Evolutionary conservation across 1,140 invertebrate species (phyloP), one percentile per base, ranked within the genome.

Genomic region (Pentalonia nigronervosa): DNA sequence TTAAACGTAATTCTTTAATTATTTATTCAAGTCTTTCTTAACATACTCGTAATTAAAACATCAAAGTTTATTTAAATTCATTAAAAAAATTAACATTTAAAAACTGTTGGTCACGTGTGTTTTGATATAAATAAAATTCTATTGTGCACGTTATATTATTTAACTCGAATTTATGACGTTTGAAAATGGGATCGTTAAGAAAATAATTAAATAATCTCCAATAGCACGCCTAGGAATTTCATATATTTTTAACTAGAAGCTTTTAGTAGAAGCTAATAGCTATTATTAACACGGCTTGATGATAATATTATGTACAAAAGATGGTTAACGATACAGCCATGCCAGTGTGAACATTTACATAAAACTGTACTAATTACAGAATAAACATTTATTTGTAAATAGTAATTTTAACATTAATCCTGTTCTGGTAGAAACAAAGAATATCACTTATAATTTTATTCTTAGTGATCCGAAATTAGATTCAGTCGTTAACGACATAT

Each of bases 221-320:
- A 67, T 76, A 76, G 60, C 60, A 17, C 60, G n/a, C 60, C 60
- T 76, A n/a, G 60, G 60, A 76, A 76, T 76, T 76, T 76, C 30
- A n/a, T 76, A 76, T 76, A 76, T 76, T 76, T 76, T n/a, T 6
- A 76, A 76, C n/a, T n/a, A n/a, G 60, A 76, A 76, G 60, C 60
- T 76, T 34, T 76, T 14, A 67, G 11, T 25, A 25, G 23, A 8
- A 9, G 23, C 7, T 60, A 67, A 67, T 30, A 30, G 25, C 25
- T 67, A 30, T 67, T 67, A 67, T 67, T 21, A 53, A 53, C 60
- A 67, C 11, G 25, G 25, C 30, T 67, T 67, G 60, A 67, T 67
- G 25, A 14, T 30, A 67, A 67, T 14, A n/a, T 67, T 76, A 34
- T n/a, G n/a, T 76, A 17, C 4, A n/a, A 76, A n/a, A 76, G 8